Base-by-base conservation (phyloP, 1,140 invertebrate genomes). In the Colletes gigas region DNA sequence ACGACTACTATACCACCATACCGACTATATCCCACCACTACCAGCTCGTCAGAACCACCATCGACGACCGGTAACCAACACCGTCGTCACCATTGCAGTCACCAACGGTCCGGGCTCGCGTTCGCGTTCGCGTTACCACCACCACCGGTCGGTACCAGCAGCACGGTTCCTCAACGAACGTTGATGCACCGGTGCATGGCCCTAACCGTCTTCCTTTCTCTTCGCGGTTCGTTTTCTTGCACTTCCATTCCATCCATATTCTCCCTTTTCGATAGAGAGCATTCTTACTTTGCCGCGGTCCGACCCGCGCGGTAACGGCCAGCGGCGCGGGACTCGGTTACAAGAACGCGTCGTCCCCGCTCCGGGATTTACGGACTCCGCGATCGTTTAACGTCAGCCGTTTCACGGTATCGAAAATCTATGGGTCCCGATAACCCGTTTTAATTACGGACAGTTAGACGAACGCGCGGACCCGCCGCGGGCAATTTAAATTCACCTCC, bases 221-320 rank as follows among this genome's bases (percentile, higher is more conserved):
- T 39, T 77, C 73, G 50, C 7, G 66, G 39, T 62, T 79, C 68
- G 55, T 67, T 87, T 83, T 79, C 73, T 82, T 78, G 79, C 73
- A 68, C 79, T 66, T 77, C 39, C 73, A 86, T 81, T 83, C 75
- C 81, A 73, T 76, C 82, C 66, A 73, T 83, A 76, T 77, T 84
- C 78, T 76, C 78, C 70, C 71, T 82, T 63, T 83, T 83, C 83
- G 80, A 85, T 80, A 71, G 55, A 69, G 83, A 80, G 63, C 65
- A 74, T 86, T 62, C 83, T 81, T 85, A 75, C 71, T 71, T 79
- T 50, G 75, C 62, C 47, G 50, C 57, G 41, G n/a, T 21, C 55
- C 44, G 60, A 68, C 30, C 52, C 57, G 50, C 74, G 62, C 57
- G 77, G 59, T 65, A 74, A 72, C 47, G 66, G 30, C 5, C 74